Percentiles rank a stretch among this genome's conserved stretches.
phyloP scores from a whole-genome alignment of 2,888 invertebrate genomes.

The Hyles lineata region DNA sequence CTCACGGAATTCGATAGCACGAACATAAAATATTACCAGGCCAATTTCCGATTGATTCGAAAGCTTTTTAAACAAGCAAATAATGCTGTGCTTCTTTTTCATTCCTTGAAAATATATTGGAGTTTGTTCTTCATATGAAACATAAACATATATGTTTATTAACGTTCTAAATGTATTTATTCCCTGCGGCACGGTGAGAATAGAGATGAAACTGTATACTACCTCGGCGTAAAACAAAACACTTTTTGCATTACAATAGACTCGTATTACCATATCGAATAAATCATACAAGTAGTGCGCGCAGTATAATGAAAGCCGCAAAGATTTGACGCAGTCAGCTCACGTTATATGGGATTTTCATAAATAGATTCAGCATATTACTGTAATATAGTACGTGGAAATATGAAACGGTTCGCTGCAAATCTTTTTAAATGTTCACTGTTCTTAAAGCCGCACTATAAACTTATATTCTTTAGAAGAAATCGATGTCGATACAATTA shows the following conservation, averaged over 20 bases:
- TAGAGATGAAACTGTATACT: constrained; percentile 13
- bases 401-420: not conserved
- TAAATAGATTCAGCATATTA: constrained; percentile 37
- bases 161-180: not conserved
- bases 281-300: constrained; percentile 24
- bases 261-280: constrained; percentile 26
- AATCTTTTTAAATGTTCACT: not conserved
- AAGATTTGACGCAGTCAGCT: constrained; percentile 36
- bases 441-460: not conserved
- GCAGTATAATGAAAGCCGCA: constrained; percentile 20
- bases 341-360: constrained; percentile 39
- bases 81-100: not conserved
- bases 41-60: not conserved
- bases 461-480: not conserved
- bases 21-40: too few relatives aligned
- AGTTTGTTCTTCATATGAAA: not conserved
- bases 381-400: constrained; percentile 17
- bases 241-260: constrained; percentile 26
- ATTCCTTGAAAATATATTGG: not conserved
- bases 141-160: not conserved
- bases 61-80: not conserved
- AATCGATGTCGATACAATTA: constrained; percentile 1
- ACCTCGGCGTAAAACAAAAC: constrained; percentile 24
- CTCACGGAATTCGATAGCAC: too few relatives aligned
- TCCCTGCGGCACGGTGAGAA: not conserved